Conservation (phyloP, 2,888 invertebrate species). For the Orthosia incerta region DNA sequence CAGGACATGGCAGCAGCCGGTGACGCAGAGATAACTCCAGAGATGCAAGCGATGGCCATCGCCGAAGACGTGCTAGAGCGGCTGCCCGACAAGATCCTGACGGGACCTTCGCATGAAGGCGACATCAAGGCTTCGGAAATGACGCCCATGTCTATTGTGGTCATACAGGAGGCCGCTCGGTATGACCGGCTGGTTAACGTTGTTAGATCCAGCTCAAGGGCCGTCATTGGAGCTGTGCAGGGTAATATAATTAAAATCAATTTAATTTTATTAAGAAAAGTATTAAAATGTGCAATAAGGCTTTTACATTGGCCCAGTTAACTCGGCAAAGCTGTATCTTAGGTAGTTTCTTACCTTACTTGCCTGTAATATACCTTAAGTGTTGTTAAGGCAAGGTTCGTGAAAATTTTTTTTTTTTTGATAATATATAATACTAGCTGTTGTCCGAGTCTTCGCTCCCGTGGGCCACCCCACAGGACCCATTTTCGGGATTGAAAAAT, state of each 20-base stretch:
- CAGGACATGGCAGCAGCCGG: conserved; percentile 92
- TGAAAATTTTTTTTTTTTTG: too few relatives aligned
- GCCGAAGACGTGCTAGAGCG: conserved; percentile 95
- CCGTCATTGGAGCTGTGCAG: conserved; percentile 96
- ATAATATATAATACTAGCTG: too few relatives aligned
- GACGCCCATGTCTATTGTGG: conserved; percentile 98
- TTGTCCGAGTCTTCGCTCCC: too few relatives aligned
- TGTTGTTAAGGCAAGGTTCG: too few relatives aligned
- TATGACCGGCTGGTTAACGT: conserved; percentile 94
- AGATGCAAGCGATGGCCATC: conserved; percentile 95
- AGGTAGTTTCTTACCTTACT: too few relatives aligned
- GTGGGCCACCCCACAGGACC: too few relatives aligned
- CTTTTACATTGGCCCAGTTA: too few relatives aligned
- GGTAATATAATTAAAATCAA: conserved; percentile 86
- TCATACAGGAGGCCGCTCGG: conserved; percentile 96
- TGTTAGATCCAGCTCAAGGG: conserved; percentile 94
- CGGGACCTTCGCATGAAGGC: conserved; percentile 92
- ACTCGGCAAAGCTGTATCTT: too few relatives aligned
- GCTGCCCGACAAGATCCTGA: conserved; percentile 93
- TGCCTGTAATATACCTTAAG: too few relatives aligned
- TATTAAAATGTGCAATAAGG: too few relatives aligned
- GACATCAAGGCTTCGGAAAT: conserved; percentile 94
- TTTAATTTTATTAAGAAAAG: too few relatives aligned
- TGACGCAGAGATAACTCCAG: conserved; percentile 93
- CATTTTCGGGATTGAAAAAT: too few relatives aligned